These are phyloP conservation scores for Strongylocentrotus purpuratus DNA, from an alignment of 35 echinoderm and acorn worm species.

Conservation along the genomic window DNA sequence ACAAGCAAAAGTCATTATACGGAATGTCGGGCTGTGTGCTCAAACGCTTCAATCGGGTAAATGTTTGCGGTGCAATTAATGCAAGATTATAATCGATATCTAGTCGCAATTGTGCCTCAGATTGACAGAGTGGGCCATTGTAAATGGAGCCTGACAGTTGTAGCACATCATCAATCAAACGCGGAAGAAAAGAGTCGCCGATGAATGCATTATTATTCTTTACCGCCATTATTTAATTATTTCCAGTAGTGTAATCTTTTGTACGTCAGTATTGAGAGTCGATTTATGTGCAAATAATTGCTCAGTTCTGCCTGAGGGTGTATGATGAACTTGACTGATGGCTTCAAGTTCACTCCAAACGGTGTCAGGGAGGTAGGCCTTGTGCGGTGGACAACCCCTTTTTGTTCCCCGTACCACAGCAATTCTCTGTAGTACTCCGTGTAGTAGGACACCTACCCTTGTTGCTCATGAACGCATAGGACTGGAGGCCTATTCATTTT, in stretches of 20 bases:
- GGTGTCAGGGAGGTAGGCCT: background rate
- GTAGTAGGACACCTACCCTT: no score
- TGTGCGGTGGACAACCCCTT: background rate
- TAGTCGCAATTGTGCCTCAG: background rate
- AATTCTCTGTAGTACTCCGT: no score
- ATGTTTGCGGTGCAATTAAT: background rate
- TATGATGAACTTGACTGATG: background rate
- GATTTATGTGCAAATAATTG: slow-evolving; percentile 19
- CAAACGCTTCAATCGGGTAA: background rate
- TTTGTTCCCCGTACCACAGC: background rate
- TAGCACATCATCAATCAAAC: background rate
- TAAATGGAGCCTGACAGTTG: background rate
- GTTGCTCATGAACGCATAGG: no score
- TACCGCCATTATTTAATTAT: background rate
- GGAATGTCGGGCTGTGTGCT: background rate
- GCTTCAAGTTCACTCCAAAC: background rate
- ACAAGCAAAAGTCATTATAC: background rate
- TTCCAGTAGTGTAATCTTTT: slow-evolving; percentile 13
- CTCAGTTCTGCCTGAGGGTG: background rate
- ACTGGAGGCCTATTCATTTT: no score
- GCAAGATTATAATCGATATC: slow-evolving; percentile 3
- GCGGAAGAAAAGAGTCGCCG: background rate
- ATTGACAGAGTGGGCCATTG: background rate
- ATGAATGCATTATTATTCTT: slow-evolving; percentile 19
- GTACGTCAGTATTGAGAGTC: background rate